phyloP scores from a whole-genome alignment of 2,888 invertebrate species.

The Meta bourneti region DNA sequence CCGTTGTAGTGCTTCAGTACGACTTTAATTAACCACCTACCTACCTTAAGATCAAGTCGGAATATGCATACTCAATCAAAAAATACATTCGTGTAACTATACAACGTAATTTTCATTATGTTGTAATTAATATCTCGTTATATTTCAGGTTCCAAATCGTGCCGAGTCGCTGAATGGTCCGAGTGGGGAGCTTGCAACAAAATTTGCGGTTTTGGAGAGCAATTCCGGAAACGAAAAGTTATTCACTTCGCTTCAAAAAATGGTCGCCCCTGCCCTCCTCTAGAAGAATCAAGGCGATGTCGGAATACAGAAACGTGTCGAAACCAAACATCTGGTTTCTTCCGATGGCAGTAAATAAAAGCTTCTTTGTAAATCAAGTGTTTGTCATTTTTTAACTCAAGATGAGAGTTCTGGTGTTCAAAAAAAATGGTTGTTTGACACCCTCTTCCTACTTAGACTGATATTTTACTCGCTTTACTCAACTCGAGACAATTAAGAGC shows the following conservation, averaged over 20 bases:
- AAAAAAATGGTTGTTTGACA: too few relatives aligned
- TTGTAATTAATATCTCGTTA: neutral
- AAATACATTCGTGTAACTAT: too few relatives aligned
- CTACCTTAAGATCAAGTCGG: too few relatives aligned
- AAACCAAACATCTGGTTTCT: constrained; percentile 56
- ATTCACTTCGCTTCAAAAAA: constrained; percentile 89
- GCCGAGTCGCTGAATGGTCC: constrained; percentile 92
- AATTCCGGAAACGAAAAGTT: constrained; percentile 89
- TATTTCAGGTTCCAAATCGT: constrained; percentile 88
- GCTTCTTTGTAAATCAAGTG: constrained; percentile 8
- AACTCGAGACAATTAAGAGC: too few relatives aligned
- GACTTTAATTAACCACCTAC: too few relatives aligned
- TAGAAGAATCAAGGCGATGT: constrained; percentile 93
- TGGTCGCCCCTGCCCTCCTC: constrained; percentile 90
- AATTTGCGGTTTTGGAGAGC: constrained; percentile 94
- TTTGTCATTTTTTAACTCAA: neutral
- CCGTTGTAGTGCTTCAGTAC: too few relatives aligned
- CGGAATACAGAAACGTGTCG: constrained; percentile 81
- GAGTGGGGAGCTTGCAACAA: constrained; percentile 93
- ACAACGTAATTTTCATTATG: too few relatives aligned
- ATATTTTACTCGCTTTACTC: too few relatives aligned
- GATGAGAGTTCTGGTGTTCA: too few relatives aligned
- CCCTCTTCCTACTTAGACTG: too few relatives aligned
- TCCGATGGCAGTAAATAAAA: constrained; percentile 73
- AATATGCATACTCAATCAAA: too few relatives aligned